Evolutionary conservation across 2,113 vertebrate genomes (phyloP).

Genomic region (Corapipo altera): DNA sequence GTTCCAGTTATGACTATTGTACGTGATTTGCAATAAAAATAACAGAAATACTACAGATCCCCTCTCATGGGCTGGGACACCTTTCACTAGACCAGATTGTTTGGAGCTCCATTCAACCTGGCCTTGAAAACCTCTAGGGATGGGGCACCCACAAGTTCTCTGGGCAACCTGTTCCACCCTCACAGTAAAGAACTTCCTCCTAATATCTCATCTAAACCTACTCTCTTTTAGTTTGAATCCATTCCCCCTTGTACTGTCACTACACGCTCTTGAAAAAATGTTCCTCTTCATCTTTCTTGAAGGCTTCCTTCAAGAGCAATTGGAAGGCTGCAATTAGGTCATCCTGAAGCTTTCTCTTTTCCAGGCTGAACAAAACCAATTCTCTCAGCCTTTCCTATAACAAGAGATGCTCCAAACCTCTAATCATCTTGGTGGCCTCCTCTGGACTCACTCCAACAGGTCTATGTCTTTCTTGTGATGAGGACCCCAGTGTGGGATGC

Average conservation of each 20-base stretch:
- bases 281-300: not conserved
- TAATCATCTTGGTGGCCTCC: not conserved
- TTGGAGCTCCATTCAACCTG: not conserved
- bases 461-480: rapidly evolving
- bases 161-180: not conserved
- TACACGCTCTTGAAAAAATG: not conserved
- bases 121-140: not conserved
- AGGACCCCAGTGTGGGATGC: not conserved
- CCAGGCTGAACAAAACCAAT: not conserved
- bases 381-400: not conserved
- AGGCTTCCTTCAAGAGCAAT: not conserved
- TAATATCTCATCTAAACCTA: not conserved
- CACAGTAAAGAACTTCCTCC: not conserved
- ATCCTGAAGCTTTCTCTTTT: not conserved
- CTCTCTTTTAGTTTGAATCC: not conserved
- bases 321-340: not conserved
- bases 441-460: not conserved
- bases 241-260: not conserved
- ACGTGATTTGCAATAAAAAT: not conserved
- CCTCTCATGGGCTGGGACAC: not conserved
- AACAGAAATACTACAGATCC: not conserved
- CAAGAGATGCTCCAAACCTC: not conserved
- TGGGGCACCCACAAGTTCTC: not conserved
- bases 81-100: not conserved
- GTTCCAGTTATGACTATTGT: not conserved